These are phyloP conservation scores for Cephalopachus bancanus DNA, from an alignment of 2,797 vertebrate genomes.

Conservation along the genomic window DNA sequence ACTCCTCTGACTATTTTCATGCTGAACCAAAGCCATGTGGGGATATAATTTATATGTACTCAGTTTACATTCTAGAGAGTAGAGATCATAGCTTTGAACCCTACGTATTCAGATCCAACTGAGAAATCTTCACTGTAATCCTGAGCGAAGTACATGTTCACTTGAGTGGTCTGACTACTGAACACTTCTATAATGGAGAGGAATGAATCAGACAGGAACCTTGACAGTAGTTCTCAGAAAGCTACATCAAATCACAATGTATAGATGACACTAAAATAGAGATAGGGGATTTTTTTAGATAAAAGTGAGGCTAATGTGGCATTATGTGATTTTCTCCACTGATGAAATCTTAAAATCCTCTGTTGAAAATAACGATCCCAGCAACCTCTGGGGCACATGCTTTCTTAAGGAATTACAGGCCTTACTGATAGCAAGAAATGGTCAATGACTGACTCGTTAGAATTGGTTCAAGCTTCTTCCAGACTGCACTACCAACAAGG, in stretches of 20 bases:
- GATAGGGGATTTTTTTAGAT: neutral
- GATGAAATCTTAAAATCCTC: neutral
- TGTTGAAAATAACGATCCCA: neutral
- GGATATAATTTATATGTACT: neutral
- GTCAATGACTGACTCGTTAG: too few relatives aligned
- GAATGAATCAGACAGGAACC: neutral
- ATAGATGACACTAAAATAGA: neutral
- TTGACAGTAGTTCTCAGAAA: neutral
- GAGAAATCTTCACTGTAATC: neutral
- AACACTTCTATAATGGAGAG: neutral
- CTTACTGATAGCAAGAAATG: neutral
- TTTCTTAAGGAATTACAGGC: neutral
- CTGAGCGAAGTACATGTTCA: neutral
- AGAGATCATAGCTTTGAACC: neutral
- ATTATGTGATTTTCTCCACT: neutral
- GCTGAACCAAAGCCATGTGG: neutral
- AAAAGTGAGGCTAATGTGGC: neutral
- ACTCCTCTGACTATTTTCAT: neutral
- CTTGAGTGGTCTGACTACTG: neutral
- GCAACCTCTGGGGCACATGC: neutral
- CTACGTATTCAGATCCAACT: neutral
- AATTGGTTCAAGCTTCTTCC: neutral
- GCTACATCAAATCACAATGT: rapidly evolving
- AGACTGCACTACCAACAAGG: neutral
- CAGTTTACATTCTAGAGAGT: neutral